phyloP scores from a whole-genome alignment of 2,888 invertebrate species.

The Tipula helvola region DNA sequence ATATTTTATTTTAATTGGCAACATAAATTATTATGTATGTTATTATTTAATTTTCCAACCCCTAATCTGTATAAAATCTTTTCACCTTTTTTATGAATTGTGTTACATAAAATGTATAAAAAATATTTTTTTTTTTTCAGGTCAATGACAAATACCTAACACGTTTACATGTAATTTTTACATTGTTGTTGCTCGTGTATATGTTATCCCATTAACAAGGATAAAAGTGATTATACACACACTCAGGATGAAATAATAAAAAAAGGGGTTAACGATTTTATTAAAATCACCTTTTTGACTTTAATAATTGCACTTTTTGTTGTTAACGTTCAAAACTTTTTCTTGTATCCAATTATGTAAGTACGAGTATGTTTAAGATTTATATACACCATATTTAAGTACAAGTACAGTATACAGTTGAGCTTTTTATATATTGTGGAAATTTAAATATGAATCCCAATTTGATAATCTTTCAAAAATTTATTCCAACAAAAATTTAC shows the following conservation, averaged over 20 bases:
- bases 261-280: background rate
- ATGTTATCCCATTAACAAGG: background rate
- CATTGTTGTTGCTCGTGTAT: background rate
- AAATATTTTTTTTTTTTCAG: background rate
- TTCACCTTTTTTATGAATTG: background rate
- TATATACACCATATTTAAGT: background rate
- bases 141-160: background rate
- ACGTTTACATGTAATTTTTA: background rate
- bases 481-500: background rate
- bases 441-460: conserved; percentile 4
- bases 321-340: background rate
- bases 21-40: background rate
- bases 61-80: background rate
- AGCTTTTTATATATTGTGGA: background rate
- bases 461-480: background rate
- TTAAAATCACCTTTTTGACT: background rate
- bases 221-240: background rate
- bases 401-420: background rate
- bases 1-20: background rate
- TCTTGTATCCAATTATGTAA: background rate
- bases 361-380: background rate
- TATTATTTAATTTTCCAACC: background rate
- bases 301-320: background rate
- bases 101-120: background rate
- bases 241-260: background rate